Conservation (phyloP, 2,888 invertebrate species). For the Chorisops tibialis region DNA sequence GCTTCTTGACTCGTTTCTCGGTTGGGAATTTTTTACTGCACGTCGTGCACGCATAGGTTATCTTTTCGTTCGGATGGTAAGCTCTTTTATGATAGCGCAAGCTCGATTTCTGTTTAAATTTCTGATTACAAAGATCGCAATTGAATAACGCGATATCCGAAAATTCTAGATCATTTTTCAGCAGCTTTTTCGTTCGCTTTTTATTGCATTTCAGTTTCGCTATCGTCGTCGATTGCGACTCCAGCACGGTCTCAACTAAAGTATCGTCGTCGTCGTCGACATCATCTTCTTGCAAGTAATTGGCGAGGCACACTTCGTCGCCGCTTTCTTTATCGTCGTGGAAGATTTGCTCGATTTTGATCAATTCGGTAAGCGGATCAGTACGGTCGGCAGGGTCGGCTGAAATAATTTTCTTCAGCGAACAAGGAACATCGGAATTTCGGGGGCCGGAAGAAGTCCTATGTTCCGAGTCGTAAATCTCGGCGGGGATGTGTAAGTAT, state of each 20-base stretch:
- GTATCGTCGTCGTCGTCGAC: not conserved
- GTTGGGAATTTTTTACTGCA: constrained; percentile 35
- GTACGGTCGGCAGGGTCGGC: no score
- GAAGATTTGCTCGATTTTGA: no score
- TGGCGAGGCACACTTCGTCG: not conserved
- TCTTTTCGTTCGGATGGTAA: not conserved
- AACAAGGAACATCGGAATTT: no score
- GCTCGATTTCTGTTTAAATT: not conserved
- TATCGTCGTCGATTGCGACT: not conserved
- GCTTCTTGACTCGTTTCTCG: constrained; percentile 30
- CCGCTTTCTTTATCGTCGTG: no score
- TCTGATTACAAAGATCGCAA: not conserved
- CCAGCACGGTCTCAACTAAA: not conserved
- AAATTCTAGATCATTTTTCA: no score
- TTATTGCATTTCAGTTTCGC: not conserved
- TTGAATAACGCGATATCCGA: no score
- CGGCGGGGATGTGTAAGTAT: no score
- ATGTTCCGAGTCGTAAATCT: no score
- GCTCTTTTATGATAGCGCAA: not conserved
- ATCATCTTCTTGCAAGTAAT: not conserved
- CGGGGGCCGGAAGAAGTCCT: no score
- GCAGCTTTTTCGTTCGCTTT: not conserved
- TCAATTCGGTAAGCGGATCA: no score
- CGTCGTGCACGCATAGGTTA: constrained; percentile 22
- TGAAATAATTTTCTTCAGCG: no score